A percentile compares a stretch with the other conserved stretches of the same genome.
Evolutionary conservation across 2,888 invertebrate genomes (phyloP).

Genomic region (Hirtodrosophila alboralis): DNA sequence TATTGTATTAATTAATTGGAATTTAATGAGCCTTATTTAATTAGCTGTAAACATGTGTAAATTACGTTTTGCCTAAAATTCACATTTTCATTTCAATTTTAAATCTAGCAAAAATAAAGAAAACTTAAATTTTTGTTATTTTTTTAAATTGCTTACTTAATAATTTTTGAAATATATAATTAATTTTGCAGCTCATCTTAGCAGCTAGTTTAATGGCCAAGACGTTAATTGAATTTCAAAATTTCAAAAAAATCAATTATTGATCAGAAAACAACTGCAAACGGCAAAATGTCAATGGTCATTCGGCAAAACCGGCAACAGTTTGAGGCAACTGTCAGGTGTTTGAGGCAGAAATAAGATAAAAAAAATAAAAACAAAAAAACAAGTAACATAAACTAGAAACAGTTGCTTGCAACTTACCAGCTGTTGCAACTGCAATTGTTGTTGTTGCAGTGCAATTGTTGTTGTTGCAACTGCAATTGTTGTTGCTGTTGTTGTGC

Average conservation of each 20-base stretch:
- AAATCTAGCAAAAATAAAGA: no score
- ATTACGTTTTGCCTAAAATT: no score
- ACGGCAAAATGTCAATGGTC: constrained; percentile 36
- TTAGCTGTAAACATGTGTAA: no score
- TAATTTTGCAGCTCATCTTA: no score
- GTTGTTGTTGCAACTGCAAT: constrained; percentile 34
- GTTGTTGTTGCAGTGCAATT: constrained; percentile 37
- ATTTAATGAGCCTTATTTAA: no score
- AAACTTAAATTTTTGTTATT: no score
- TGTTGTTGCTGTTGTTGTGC: constrained; percentile 32
- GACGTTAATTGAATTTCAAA: no score
- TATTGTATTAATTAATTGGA: no score
- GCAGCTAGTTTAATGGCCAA: no score
- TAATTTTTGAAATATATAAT: no score
- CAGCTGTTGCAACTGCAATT: constrained; percentile 27
- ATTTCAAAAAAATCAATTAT: constrained; percentile 14
- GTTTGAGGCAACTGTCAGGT: constrained; percentile 25
- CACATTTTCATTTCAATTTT: no score
- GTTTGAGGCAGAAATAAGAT: constrained; percentile 13
- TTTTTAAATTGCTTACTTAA: no score
- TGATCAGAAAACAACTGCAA: constrained; percentile 33
- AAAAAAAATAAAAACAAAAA: constrained; percentile 1
- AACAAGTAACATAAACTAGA: constrained; percentile 4
- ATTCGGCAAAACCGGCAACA: constrained; percentile 17
- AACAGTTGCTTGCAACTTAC: constrained; percentile 28